Evolutionary conservation across 2,888 invertebrate genomes (phyloP).

Genomic region (Parasteatoda lunata): DNA sequence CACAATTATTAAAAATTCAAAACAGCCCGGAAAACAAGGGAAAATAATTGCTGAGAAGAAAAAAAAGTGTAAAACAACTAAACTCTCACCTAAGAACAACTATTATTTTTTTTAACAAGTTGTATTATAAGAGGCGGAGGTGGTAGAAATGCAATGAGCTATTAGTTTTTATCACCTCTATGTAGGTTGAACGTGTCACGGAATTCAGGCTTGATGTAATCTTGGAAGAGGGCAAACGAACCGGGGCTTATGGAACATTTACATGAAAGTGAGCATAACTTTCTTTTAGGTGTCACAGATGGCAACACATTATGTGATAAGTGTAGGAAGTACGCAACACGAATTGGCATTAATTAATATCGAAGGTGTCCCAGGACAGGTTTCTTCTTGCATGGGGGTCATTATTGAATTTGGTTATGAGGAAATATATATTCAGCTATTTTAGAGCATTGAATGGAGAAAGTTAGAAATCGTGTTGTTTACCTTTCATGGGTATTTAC

Average conservation of each 20-base stretch:
- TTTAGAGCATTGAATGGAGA: not conserved
- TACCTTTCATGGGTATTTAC: not conserved
- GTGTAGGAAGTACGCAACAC: not conserved
- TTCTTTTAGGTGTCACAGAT: not conserved
- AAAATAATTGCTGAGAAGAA: too few species aligned
- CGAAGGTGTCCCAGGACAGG: not conserved
- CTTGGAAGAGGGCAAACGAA: not conserved
- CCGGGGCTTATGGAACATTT: not conserved
- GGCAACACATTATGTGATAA: not conserved
- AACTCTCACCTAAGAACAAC: too few species aligned
- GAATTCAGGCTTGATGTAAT: not conserved
- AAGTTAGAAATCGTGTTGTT: not conserved
- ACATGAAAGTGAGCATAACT: not conserved
- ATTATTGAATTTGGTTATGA: not conserved
- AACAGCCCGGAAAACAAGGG: too few species aligned
- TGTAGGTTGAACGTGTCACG: conserved; percentile 59
- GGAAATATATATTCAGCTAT: not conserved
- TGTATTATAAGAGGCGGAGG: not conserved
- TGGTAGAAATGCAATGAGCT: conserved; percentile 6
- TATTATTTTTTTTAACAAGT: not conserved
- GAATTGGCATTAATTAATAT: not conserved
- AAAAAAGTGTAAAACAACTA: too few species aligned
- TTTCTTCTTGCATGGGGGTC: not conserved
- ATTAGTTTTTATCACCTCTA: conserved; percentile 35
- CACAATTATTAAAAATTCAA: too few species aligned